Evolutionary conservation across 2,113 vertebrate genomes (phyloP).

Genomic region (Seriola aureovittata): DNA sequence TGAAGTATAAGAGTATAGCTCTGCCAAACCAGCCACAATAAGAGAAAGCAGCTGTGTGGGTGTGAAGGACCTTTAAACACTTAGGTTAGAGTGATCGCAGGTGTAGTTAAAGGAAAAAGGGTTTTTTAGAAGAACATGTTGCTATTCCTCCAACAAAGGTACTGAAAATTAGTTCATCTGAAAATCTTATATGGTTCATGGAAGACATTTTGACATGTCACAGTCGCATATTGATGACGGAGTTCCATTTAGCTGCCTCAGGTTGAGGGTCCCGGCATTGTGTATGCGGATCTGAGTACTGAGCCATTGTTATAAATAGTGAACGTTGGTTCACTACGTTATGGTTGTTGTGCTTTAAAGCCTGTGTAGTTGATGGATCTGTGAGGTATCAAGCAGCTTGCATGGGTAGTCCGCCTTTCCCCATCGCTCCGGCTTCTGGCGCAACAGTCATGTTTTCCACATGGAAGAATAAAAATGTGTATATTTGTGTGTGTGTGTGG

Average conservation of each 20-base stretch:
- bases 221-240: not conserved
- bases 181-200: not conserved
- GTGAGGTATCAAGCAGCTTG: constrained; percentile 39
- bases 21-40: too few species aligned
- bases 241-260: not conserved
- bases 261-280: not conserved
- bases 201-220: not conserved
- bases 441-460: constrained; percentile 56
- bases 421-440: not conserved
- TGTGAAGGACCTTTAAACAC: not conserved
- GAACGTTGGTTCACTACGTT: too few species aligned
- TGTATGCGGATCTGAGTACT: not conserved
- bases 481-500: constrained; percentile 12
- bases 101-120: too few species aligned
- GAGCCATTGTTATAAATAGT: not conserved
- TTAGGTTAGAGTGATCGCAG: too few species aligned
- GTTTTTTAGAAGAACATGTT: too few species aligned
- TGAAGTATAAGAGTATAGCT: not conserved
- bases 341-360: too few species aligned
- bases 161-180: not conserved
- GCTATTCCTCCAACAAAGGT: too few species aligned
- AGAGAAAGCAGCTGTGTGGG: too few species aligned
- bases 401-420: constrained; percentile 10
- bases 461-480: constrained; percentile 39
- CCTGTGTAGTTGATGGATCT: constrained; percentile 37